Base-by-base conservation (phyloP, 2,797 vertebrate genomes). In the Babyrousa celebensis region DNA sequence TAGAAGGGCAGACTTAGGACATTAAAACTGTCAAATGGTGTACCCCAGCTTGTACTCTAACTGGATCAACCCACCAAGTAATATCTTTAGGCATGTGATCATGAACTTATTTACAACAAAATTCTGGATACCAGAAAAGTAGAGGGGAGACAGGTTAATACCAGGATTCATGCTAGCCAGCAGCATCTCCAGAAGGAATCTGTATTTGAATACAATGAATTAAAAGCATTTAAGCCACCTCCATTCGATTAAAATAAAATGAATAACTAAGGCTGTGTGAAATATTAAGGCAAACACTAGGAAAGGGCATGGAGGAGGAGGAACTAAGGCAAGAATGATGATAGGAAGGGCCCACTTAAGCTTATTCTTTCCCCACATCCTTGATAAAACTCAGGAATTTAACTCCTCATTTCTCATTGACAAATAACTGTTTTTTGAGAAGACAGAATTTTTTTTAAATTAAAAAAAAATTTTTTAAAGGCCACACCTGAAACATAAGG, bases 181-280 rank as follows among this genome's bases (percentile, higher is more conserved):
- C 10, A 67, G 29, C 25, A 43, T 77, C 52, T 63, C 70, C 75
- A 84, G 43, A 54, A 72, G 12, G 11, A 95, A 77, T 93, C 54
- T 83, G 15, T 71, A 17, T 52, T 71, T 85, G 54, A 74, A 78
- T 58, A 91, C 1, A 54, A 10, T 63, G 74, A 96, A 88, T 68
- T 74, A 20, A 48, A 88, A 88, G 23, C 10, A 84, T 58, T 14
- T 32, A 79, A 36, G 25, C 65, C 48, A n/a, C 14, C 86, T 71
- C 10, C 3, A 32, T 77, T 67, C 60, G 48, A 94, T 84, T 91
- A 94, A 94, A 96, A 77, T 80, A 20, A 72, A 87, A 87, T 90
- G 74, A 21, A 85, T 29, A 95, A 85, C 1, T 3, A 71, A 83
- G 15, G 23, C 58, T 40, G 1, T 9, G 12, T 52, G 43, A 82